These are phyloP conservation scores for Chrosomus eos DNA, from an alignment of 2,797 vertebrate species.

Conservation along the genomic window DNA sequence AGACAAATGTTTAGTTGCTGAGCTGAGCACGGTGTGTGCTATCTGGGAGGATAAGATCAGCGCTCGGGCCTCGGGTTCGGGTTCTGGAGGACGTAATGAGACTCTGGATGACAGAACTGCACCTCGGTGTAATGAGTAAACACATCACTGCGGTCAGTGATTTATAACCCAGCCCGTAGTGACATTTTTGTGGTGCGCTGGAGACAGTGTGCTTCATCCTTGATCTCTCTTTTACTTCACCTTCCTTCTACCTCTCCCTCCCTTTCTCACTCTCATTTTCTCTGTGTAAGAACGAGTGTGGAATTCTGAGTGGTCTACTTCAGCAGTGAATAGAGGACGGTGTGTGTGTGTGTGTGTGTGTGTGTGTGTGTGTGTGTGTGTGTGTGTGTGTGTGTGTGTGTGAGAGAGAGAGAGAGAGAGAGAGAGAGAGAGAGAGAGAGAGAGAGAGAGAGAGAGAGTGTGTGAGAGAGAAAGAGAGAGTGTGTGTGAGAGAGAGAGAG, in stretches of 20 bases:
- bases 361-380: constrained; percentile 16
- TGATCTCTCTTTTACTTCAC: constrained; percentile 37
- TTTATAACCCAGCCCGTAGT: constrained; percentile 75
- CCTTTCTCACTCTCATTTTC: constrained; percentile 23
- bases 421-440: neutral
- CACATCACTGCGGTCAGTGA: constrained; percentile 75
- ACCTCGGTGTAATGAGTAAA: constrained; percentile 79
- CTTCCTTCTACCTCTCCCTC: constrained; percentile 21
- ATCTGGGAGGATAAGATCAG: constrained; percentile 49
- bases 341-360: neutral
- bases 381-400: neutral
- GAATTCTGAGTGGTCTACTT: constrained; percentile 40
- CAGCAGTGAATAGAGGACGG: constrained; percentile 28
- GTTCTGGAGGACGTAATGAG: constrained; percentile 57
- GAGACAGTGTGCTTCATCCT: constrained; percentile 51
- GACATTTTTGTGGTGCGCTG: constrained; percentile 72
- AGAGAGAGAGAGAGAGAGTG: neutral
- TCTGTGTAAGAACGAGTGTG: constrained; percentile 37
- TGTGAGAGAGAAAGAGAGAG: neutral
- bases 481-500: constrained; percentile 2
- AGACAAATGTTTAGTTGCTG: constrained; percentile 21
- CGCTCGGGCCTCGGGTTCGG: constrained; percentile 13
- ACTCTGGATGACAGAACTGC: constrained; percentile 71
- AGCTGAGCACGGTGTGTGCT: constrained; percentile 13
- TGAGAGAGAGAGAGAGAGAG: neutral